Base-by-base conservation (phyloP, 1,140 invertebrate species). In the Drosophila subobscura region DNA sequence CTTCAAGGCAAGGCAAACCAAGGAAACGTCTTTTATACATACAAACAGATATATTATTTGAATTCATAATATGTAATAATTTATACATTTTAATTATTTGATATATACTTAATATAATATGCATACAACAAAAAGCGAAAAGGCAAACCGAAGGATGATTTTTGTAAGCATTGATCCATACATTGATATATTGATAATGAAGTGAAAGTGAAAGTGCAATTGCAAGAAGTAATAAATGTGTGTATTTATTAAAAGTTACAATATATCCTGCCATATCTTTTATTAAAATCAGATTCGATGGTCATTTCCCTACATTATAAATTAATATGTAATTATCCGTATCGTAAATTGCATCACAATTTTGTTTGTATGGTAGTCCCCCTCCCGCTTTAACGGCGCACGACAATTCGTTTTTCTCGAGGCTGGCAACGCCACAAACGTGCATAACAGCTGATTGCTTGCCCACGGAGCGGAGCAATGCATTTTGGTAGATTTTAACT, bases 201-300 rank as follows among this genome's bases (percentile, higher is more conserved):
- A 86, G 81, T 78, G 16, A 20, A 20, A 20, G 16, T 20, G 16
- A 20, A 20, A 20, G 16, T 20, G 16, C 16, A 20, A 20, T 20
- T 20, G 78, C 73, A 86, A 88, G 73, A 10, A 74, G 75, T 68
- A 86, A 86, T 85, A 85, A 88, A 86, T 88, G 78, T 86, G 83
- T 85, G 77, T 86, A 86, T 86, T 86, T 86, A 86, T 88, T 86
- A 88, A 86, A 86, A 81, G 81, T 86, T 86, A 86, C 40, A 64
- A 70, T 68, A 68, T 37, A 12, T 27, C 25, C 10, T 37, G 4
- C 33, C 3, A 37, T 37, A 10, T 37, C 33, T 37, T 12, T 37
- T 2, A 37, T 12, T 37, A 1, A 3, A 12, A 3, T 27, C 33
- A 12, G 33, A 37, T 37, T 37, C 12, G 4, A 4, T 4, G 33